Base-by-base conservation (phyloP, 2,113 vertebrate genomes). In the Paratilapia polleni region DNA sequence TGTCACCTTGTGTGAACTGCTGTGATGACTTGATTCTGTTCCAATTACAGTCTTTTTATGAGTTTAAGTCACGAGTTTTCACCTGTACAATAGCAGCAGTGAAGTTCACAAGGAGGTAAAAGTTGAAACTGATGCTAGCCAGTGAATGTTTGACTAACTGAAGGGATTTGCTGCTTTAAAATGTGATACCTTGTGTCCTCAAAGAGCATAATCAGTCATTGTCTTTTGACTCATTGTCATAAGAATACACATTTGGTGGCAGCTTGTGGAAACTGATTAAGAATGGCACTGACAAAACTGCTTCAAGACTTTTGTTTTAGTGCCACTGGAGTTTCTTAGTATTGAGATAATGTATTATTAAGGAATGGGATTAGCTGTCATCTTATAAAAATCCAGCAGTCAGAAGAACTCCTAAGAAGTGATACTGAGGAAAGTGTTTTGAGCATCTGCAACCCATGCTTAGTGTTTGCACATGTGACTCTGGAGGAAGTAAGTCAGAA, bases 401-500 rank as follows among this genome's bases (percentile, higher is more conserved):
- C 1, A 26, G 24, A 81, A 36, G 63, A 41, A 36, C 54, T 76
- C 24, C 8, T 81, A 52, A 84, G 1, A 78, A 38, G 36, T 52
- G 74, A 41, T 31, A 4, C 19, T 62, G 4, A 47, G 36, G 49
- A 38, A 9, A 34, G 74, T 14, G n/a, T 38, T 57, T 77, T 77
- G n/a, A 26, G 36, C 7, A 49, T 31, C 22, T 54, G 47, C 31
- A 59, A 57, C 58, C 41, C 58, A 6, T 13, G 26, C 47, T 28
- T 22, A 20, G 28, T 75, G 28, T 78, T 62, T 81, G 80, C 24
- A 81, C 81, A 84, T 74, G 85, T 89, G 91, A 91, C 62, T 81
- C 20, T 52, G 24, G 62, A 83, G 87, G 90, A 92, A 94, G 88
- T 91, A 61, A 90, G n/a, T 84, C 58, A 85, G 84, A 49, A 80